Base-by-base conservation (phyloP, 2,113 vertebrate genomes). In the Silurus glanis region DNA sequence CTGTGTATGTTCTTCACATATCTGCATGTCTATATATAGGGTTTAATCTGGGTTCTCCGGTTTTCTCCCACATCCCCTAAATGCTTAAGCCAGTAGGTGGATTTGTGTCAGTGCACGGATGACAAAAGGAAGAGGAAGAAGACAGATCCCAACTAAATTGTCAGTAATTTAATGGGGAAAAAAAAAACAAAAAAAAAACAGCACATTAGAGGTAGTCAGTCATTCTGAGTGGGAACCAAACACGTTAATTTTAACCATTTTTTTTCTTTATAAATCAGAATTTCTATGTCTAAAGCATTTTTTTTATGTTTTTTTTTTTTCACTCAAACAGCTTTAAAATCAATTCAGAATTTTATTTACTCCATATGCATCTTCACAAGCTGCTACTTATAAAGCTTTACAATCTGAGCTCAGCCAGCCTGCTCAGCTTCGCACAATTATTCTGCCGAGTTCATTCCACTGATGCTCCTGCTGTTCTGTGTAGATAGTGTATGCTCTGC, bases 361-460 rank as follows among this genome's bases (percentile, higher is more conserved):
- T 81, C 58, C 79, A 62, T 81, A 81, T 81, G 79, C 25, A 19
- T 81, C 58, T 81, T 81, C 59, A 47, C 79, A 62, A 4, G 9
- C 58, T 81, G 79, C 58, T 80, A 47, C 79, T 81, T 62, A 62
- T 81, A 81, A 81, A 62, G 79, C 5, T 81, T 81, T 62, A 81
- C 58, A 81, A 49, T 81, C 19, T 59, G 37, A 81, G 59, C 53
- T 74, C 74, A 76, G 10, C 51, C 53, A 45, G 56, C 8, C 78
- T 47, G 28, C 78, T 47, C 56, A 80, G 78, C 78, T 12, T 45
- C 19, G 9, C 56, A 21, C 78, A 80, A 80, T 80, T 80, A 80
- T 80, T 80, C 78, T 80, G 78, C 25, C 28, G 58, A 45, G 56
- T 80, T 80, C 78, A 61, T 80, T 61, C 28, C 28, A 56, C 56